Percentiles rank a stretch among this genome's conserved stretches.
phyloP scores from a whole-genome alignment of 2,797 vertebrate species.

The Scomberomorus guttatus region DNA sequence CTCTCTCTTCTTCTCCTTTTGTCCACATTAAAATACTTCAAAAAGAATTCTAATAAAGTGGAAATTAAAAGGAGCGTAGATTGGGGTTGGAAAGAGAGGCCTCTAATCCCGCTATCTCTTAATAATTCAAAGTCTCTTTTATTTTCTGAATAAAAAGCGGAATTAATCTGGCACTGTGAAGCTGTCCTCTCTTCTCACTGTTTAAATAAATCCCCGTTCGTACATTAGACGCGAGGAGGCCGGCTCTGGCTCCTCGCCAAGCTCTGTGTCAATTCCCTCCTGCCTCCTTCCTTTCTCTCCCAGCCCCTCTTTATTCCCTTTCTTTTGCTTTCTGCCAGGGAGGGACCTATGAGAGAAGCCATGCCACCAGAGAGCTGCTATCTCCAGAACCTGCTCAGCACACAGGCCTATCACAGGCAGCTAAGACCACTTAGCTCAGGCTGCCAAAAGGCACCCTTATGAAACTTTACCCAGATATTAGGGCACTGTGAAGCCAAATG shows the following conservation, averaged over 20 bases:
- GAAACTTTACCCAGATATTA: slow-evolving; percentile 88
- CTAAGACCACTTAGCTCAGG: slow-evolving; percentile 85
- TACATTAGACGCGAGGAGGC: slow-evolving; percentile 91
- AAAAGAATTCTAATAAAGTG: slow-evolving; percentile 99
- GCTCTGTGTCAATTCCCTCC: slow-evolving; percentile 88
- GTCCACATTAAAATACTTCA: slow-evolving; percentile 99
- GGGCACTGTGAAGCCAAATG: slow-evolving; percentile 82
- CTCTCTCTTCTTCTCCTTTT: slow-evolving; percentile 97
- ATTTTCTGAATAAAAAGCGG: slow-evolving; percentile 98
- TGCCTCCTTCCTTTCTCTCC: slow-evolving; percentile 86
- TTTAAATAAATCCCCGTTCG: slow-evolving; percentile 97
- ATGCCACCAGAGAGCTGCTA: slow-evolving; percentile 86
- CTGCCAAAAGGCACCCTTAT: slow-evolving; percentile 83
- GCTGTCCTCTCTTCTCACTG: slow-evolving; percentile 95
- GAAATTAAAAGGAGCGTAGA: slow-evolving; percentile 99
- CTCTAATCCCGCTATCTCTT: slow-evolving; percentile 99
- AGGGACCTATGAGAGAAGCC: slow-evolving; percentile 85
- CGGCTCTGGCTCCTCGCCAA: slow-evolving; percentile 88
- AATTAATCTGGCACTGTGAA: slow-evolving; percentile 99
- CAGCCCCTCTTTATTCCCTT: slow-evolving; percentile 78
- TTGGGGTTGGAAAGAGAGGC: slow-evolving; percentile 96
- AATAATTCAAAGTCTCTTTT: slow-evolving; percentile 99
- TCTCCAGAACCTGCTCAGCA: slow-evolving; percentile 88
- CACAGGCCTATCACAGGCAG: slow-evolving; percentile 83
- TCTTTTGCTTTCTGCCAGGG: slow-evolving; percentile 85